Evolutionary conservation across 2,113 vertebrate genomes (phyloP), one percentile per base, ranked within the genome.

Genomic region (Empidonax alnorum): DNA sequence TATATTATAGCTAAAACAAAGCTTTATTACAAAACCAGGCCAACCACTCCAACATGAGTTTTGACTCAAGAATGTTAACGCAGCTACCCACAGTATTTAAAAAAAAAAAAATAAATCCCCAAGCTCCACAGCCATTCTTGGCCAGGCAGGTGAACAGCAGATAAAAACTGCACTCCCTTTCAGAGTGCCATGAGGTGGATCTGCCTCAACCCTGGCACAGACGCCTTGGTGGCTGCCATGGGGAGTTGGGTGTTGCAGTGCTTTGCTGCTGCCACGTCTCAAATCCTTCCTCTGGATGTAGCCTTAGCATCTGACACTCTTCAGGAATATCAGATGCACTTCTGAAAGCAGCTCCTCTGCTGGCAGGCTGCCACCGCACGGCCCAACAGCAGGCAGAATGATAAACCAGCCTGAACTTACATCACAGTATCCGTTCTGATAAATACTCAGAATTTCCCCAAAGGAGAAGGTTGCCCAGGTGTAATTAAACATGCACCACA

Each of bases 401-500:
- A 3, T 1, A 31, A 11, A 42, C 11, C 71, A 74, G 55, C 39
- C 69, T 7, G 0, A 37, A 49, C 24, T 50, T 13, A 52, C 53
- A 33, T 11, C 27, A 2, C 6, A n/a, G 31, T 42, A 25, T 13
- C 55, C 10, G 0, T 7, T 8, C 28, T 7, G 31, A 9, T 4
- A 44, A 41, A 69, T 21, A 28, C 63, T 9, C 1, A 6, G 10
- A 1, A 30, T 11, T 39, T 28, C 31, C 61, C 37, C 14, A 4
- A 17, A 74, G 52, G 30, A 84, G 73, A 39, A 30, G 5, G 61
- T 9, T 14, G 27, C 33, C 19, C 11, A 4, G 55, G 33, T 56
- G 7, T 16, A 7, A 22, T 12, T 7, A 31, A 67, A 5, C 2
- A 0, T 3, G 8, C 52, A 16, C 25, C 28, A 2, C 2, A 7